These are phyloP conservation scores for Chaenogobius annularis DNA, from an alignment of 2,113 vertebrate genomes.

Conservation along the genomic window DNA sequence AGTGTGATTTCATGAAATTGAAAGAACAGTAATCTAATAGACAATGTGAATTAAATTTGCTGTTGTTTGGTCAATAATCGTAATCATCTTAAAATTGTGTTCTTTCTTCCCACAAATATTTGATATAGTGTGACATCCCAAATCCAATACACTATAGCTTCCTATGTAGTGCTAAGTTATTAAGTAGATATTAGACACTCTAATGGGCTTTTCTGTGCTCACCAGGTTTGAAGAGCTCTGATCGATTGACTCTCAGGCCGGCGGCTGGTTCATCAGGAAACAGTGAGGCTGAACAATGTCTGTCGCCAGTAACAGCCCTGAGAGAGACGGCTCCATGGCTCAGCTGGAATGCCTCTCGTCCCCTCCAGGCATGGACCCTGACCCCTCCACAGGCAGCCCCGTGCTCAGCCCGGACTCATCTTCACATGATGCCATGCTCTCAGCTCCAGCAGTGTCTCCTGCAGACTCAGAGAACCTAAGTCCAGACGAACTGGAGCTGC, in stretches of 20 bases:
- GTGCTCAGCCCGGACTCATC: slow-evolving; percentile 91
- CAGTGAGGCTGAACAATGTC: slow-evolving; percentile 66
- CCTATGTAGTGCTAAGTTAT: neutral
- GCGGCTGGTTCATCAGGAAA: slow-evolving; percentile 35
- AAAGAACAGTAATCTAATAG: too few relatives aligned
- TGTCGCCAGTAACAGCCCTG: slow-evolving; percentile 72
- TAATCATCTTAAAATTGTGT: too few relatives aligned
- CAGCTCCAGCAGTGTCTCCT: slow-evolving; percentile 81
- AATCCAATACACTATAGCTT: too few relatives aligned
- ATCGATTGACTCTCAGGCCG: slow-evolving; percentile 51
- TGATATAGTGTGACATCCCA: too few relatives aligned
- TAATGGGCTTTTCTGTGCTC: neutral
- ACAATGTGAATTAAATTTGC: too few relatives aligned
- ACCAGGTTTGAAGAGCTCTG: slow-evolving; percentile 63
- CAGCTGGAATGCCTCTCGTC: slow-evolving; percentile 75
- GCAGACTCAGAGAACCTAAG: slow-evolving; percentile 94
- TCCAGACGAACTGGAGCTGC: slow-evolving; percentile 91
- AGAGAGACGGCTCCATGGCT: slow-evolving; percentile 63
- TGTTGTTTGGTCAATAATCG: too few relatives aligned
- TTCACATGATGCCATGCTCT: slow-evolving; percentile 83
- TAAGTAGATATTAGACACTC: neutral
- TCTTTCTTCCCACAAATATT: too few relatives aligned
- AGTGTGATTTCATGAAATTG: too few relatives aligned
- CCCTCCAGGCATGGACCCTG: slow-evolving; percentile 67
- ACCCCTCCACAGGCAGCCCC: slow-evolving; percentile 83